These are phyloP conservation scores for Gymnothorax javanicus DNA, from an alignment of 2,797 vertebrate genomes.

Conservation along the genomic window DNA sequence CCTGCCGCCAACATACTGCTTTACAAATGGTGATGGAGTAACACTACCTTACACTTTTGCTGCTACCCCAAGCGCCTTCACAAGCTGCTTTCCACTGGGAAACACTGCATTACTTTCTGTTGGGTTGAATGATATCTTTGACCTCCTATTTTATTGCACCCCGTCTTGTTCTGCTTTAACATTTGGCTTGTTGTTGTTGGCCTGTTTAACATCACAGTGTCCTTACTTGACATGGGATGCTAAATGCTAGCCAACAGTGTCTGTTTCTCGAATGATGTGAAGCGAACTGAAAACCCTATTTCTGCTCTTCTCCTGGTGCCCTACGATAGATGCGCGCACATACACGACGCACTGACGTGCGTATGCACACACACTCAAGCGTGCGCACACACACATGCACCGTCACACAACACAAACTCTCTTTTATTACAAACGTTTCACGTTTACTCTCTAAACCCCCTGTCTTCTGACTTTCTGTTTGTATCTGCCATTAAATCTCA, in stretches of 20 bases:
- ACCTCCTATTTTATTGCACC: not conserved
- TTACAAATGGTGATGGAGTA: not conserved
- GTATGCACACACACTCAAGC: not conserved
- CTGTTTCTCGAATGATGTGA: not conserved
- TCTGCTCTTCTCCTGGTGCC: not conserved
- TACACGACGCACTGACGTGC: not conserved
- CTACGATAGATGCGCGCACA: not conserved
- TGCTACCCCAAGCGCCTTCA: too few relatives aligned
- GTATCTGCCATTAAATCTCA: not conserved
- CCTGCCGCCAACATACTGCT: not conserved
- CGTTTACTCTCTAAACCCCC: not conserved
- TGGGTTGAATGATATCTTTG: not conserved
- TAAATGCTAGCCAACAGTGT: not conserved
- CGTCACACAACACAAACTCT: not conserved
- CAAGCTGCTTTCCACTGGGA: too few relatives aligned
- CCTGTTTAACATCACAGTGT: not conserved
- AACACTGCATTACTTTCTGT: too few relatives aligned
- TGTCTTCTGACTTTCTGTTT: not conserved
- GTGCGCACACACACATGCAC: not conserved
- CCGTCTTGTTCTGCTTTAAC: not conserved
- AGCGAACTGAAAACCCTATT: not conserved
- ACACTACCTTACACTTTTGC: not conserved
- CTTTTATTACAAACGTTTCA: not conserved
- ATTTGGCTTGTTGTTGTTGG: not conserved
- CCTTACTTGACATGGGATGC: not conserved